Evolutionary conservation across 53 echinoderm and acorn worm genomes (phyloP).

Genomic region (Holothuria leucospilota): DNA sequence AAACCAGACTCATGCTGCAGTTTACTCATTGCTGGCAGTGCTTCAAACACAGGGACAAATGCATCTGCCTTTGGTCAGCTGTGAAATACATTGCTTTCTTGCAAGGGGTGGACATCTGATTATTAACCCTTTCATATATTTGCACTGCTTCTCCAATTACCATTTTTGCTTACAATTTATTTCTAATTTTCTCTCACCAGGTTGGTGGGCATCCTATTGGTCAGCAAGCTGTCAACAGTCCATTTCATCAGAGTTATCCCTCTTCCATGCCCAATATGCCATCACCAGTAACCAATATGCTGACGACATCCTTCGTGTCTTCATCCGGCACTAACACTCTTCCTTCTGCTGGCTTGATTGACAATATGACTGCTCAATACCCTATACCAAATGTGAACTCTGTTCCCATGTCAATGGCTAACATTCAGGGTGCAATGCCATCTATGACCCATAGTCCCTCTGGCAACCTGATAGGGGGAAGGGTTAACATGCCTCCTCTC

Average conservation of each 20-base stretch:
- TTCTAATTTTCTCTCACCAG: slow-evolving; percentile 48
- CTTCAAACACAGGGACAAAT: too few relatives aligned
- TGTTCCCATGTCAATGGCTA: slow-evolving; percentile 50
- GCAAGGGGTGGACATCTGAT: not conserved
- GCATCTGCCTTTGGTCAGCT: too few relatives aligned
- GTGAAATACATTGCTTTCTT: not conserved
- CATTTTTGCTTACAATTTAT: slow-evolving; percentile 29
- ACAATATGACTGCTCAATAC: slow-evolving; percentile 54
- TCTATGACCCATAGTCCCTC: slow-evolving; percentile 46
- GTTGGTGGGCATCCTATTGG: slow-evolving; percentile 79
- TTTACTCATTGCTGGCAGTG: too few relatives aligned
- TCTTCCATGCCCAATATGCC: slow-evolving; percentile 76
- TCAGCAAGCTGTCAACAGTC: slow-evolving; percentile 81
- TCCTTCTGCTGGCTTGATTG: slow-evolving; percentile 45
- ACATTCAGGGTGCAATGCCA: slow-evolving; percentile 33
- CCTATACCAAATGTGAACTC: slow-evolving; percentile 50
- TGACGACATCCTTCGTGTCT: slow-evolving; percentile 82
- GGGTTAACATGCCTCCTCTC: slow-evolving; percentile 71
- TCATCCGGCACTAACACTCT: slow-evolving; percentile 78
- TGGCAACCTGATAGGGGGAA: slow-evolving; percentile 66
- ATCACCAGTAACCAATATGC: slow-evolving; percentile 89
- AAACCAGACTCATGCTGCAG: too few relatives aligned
- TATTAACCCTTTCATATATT: slow-evolving; percentile 6
- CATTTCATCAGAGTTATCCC: slow-evolving; percentile 87
- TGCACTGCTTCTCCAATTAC: slow-evolving; percentile 1